Evolutionary conservation across 1,140 invertebrate species (phyloP), one percentile per base, ranked within the genome.

Genomic region (Catajapyx aquilonaris): DNA sequence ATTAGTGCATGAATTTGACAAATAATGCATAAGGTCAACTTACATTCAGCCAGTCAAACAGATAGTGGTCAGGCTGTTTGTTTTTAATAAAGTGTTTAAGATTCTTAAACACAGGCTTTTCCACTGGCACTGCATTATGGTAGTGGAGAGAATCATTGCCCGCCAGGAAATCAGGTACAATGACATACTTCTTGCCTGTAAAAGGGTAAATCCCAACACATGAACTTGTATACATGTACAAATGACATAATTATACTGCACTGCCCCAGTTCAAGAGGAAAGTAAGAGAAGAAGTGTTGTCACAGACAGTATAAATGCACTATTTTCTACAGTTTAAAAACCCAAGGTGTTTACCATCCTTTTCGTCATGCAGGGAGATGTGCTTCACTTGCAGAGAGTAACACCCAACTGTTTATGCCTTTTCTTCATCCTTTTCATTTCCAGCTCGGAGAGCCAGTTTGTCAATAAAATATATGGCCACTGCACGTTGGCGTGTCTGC

Each of bases 91-190:
- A 99, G 4, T 96, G 61, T 52, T 94, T 79, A 32, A 99, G 60
- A 66, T 98, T 99, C 60, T 98, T 98, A 52, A 87, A 99, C 5
- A 97, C 95, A 36, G 86, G n/a, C n/a, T n/a, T n/a, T n/a, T n/a
- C n/a, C n/a, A n/a, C n/a, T n/a, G n/a, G n/a, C n/a, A n/a, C n/a
- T 56, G 87, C 76, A 64, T 99, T 99, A 48, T 87, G 84, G 61
- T 99, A 99, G 44, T 93, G 73, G 49, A n/a, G n/a, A n/a, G n/a
- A n/a, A 66, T 71, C 72, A 61, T 76, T 81, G 69, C 94, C n/a
- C n/a, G n/a, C 95, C 33, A 93, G 72, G 56, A 99, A 99, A 66
- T 99, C 95, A 63, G 99, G 99, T 32, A 90, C 81, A n/a, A n/a
- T n/a, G n/a, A n/a, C n/a, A n/a, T n/a, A n/a, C n/a, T n/a, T n/a